Evolutionary conservation across 2,113 vertebrate species (phyloP), one percentile per base, ranked within the genome.

Genomic region (Amphilophus citrinellus): DNA sequence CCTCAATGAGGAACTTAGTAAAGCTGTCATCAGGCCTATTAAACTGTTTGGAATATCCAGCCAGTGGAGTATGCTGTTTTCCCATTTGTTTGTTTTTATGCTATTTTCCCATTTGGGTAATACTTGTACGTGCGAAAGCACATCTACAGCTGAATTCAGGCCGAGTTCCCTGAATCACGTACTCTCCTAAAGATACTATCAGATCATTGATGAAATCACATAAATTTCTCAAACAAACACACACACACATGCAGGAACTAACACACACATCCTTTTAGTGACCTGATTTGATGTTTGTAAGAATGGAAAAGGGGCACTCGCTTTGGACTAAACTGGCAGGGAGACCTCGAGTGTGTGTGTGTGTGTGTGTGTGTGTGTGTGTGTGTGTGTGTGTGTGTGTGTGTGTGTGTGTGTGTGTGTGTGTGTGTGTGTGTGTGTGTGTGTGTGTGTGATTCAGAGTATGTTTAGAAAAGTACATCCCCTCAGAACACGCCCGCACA

Each of bases 1-100:
- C 80, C 88, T 93, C 87, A 93, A 83, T 93, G 90, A 88, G 88
- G 84, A 89, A 89, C 91, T 92, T 77, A 50, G 90, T 95, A 94
- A 94, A 95, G 71, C 91, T 94, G 94, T 95, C 93, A 94, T 93
- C 94, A 82, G 32, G 76, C 58, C 92, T 88, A 91, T 94, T 93
- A 95, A 95, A 93, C 24, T 60, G 62, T 59, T 59, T 75, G 92
- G 81, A 83, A 84, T 85, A 92, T 94, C 93, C 88, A 84, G 83
- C 50, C 62, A 39, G 84, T 77, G 82, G 78, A 82, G 86, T 88
- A 63, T 18, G 73, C 61, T 56, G 5, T 79, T 84, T 84, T 78
- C 56, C 79, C 42, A 66, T 89, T 68, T 82, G 82, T 84, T 83
- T 87, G 65, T 81, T 87, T 83, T 73, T 61, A 39, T 13, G 66